These are phyloP conservation scores for Cotesia congregata DNA, from an alignment of 2,888 invertebrate species.

Conservation along the genomic window DNA sequence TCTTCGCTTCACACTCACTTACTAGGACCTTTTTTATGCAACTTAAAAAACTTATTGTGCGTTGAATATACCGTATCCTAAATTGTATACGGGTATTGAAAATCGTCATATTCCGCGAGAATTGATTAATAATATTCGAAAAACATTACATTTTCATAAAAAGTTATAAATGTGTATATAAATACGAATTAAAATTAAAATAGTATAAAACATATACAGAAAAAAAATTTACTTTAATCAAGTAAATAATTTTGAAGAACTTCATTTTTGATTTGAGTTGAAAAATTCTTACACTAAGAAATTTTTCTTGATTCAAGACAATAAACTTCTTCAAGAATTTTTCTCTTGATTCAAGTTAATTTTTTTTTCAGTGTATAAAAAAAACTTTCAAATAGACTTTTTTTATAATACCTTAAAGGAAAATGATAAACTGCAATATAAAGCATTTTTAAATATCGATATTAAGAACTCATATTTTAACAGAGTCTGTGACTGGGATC, in stretches of 20 bases:
- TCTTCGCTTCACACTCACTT: background rate
- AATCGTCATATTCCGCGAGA: background rate
- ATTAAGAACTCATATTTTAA: no score
- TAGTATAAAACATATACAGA: background rate
- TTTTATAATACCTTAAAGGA: no score
- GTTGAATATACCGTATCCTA: background rate
- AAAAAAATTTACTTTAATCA: no score
- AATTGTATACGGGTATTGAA: constrained; percentile 13
- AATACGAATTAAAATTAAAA: background rate
- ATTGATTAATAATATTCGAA: constrained; percentile 12
- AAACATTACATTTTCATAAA: constrained; percentile 3
- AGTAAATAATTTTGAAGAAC: no score
- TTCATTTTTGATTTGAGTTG: no score
- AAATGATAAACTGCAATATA: no score
- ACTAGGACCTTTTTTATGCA: background rate
- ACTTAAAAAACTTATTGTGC: constrained; percentile 3
- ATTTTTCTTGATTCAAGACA: no score
- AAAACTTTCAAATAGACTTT: background rate
- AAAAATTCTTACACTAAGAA: no score
- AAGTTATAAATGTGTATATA: background rate
- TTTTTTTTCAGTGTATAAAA: background rate
- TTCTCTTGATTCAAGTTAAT: no score
- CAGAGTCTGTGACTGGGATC: no score
- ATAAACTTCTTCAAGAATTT: no score
- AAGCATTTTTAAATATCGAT: no score